phyloP scores from a whole-genome alignment of 1,140 invertebrate genomes.

The Heliconius hewitsoni region DNA sequence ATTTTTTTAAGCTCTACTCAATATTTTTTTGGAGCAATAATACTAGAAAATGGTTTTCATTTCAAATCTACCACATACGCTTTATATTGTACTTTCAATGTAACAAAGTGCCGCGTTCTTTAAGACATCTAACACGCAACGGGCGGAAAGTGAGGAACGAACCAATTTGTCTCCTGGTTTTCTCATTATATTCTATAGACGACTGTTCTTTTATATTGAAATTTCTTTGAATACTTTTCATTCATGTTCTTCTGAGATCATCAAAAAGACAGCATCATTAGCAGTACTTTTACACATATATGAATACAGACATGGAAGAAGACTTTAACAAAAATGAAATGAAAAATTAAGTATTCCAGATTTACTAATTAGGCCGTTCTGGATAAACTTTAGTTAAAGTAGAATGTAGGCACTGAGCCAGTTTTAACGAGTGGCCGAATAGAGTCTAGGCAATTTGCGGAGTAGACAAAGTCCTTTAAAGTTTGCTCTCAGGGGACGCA shows the following conservation, averaged over 20 bases:
- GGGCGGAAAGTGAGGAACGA: conserved; percentile 4
- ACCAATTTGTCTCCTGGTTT: background rate
- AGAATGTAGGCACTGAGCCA: conserved; percentile 44
- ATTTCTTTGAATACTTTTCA: background rate
- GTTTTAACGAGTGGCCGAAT: conserved; percentile 58
- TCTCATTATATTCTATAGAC: conserved; percentile 2
- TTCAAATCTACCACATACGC: background rate
- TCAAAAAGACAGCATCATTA: background rate
- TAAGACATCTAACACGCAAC: background rate
- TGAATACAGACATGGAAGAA: background rate
- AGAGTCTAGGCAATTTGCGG: conserved; percentile 61
- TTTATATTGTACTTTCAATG: background rate
- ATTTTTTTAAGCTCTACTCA: background rate
- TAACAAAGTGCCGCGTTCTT: background rate
- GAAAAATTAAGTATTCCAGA: background rate
- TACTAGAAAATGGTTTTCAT: background rate
- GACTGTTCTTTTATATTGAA: background rate
- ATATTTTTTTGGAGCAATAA: background rate
- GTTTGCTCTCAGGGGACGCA: conserved; percentile 55
- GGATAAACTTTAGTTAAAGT: conserved; percentile 45
- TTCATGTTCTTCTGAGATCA: background rate
- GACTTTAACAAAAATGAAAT: background rate
- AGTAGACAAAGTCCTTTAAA: conserved; percentile 65
- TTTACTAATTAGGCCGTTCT: conserved; percentile 26
- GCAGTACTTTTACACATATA: background rate